These are phyloP conservation scores for Bhutanitis thaidina DNA, from an alignment of 2,888 invertebrate species.

Conservation along the genomic window DNA sequence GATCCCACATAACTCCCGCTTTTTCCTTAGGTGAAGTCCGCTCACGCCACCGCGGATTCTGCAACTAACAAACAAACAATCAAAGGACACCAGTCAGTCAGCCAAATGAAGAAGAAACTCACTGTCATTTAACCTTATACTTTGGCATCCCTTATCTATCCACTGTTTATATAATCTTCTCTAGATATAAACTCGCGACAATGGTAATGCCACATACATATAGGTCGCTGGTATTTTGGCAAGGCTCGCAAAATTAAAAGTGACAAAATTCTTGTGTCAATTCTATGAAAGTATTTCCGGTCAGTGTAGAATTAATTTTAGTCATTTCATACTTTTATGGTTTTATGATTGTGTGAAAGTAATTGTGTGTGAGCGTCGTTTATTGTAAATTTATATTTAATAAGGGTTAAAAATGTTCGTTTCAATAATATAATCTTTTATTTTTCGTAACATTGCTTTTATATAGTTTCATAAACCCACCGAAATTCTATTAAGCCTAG, in stretches of 20 bases:
- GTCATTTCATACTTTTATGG: neutral
- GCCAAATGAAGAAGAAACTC: constrained; percentile 66
- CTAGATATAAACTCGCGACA: too few species aligned
- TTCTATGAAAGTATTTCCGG: too few species aligned
- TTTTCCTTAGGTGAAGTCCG: constrained; percentile 54
- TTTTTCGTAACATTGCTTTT: neutral
- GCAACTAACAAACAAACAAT: constrained; percentile 52
- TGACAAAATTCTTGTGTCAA: too few species aligned
- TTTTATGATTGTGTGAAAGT: neutral
- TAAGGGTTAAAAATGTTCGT: constrained; percentile 48
- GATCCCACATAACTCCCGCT: constrained; percentile 10
- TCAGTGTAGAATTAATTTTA: neutral
- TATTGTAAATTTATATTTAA: constrained; percentile 54
- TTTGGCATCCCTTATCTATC: too few species aligned
- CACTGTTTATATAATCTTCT: too few species aligned
- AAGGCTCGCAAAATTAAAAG: too few species aligned
- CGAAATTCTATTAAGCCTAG: too few species aligned
- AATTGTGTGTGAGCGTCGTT: constrained; percentile 1
- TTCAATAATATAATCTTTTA: neutral
- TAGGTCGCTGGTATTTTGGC: too few species aligned
- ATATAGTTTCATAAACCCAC: too few species aligned
- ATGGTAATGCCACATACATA: too few species aligned
- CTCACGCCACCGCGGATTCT: constrained; percentile 72
- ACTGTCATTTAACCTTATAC: constrained; percentile 39
- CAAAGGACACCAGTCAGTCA: constrained; percentile 59